These are phyloP conservation scores for Meriones unguiculatus DNA, from an alignment of 2,113 vertebrate species.

Conservation along the genomic window DNA sequence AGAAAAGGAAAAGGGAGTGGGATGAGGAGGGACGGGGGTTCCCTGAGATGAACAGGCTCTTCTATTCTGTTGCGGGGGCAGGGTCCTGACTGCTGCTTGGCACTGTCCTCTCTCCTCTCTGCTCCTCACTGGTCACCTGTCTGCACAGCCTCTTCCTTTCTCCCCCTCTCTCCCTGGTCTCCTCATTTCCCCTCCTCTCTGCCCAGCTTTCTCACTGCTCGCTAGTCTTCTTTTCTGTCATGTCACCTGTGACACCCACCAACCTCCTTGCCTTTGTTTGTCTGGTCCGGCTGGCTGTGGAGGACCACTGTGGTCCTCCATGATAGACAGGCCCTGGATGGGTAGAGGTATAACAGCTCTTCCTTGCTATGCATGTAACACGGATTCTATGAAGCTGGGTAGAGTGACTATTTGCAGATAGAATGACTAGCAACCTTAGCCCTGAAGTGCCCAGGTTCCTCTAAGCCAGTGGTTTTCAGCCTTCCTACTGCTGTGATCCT, in stretches of 20 bases:
- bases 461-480: not conserved
- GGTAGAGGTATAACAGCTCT: not conserved
- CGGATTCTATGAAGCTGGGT: not conserved
- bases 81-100: too few relatives aligned
- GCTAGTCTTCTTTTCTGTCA: accelerated
- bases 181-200: accelerated
- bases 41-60: not conserved
- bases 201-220: not conserved
- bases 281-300: not conserved
- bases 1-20: not conserved
- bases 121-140: not conserved
- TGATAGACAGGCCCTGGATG: not conserved
- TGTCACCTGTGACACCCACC: not conserved
- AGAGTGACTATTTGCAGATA: not conserved
- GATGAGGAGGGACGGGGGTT: too few relatives aligned
- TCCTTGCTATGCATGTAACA: too few relatives aligned
- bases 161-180: not conserved
- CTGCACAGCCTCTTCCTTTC: not conserved
- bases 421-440: not conserved
- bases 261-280: not conserved
- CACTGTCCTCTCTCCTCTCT: not conserved
- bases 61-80: not conserved
- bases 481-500: not conserved
- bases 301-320: not conserved
- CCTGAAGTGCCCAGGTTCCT: accelerated